Conservation (phyloP, 2,113 vertebrate species). For the Hemibagrus wyckioides region DNA sequence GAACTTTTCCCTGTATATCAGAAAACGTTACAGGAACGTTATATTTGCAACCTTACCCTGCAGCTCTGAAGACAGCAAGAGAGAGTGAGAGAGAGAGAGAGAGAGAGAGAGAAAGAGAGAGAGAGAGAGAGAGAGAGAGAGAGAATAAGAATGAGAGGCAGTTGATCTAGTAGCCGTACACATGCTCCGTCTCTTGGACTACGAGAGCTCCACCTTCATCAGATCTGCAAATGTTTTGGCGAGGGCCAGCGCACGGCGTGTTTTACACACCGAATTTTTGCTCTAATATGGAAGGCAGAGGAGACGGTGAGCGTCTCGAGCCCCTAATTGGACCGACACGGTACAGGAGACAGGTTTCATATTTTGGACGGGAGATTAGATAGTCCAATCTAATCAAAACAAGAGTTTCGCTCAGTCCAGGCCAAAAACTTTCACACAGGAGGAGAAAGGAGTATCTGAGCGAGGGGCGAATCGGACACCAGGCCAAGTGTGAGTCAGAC, state of each 20-base stretch:
- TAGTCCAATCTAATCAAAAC: conserved; percentile 30
- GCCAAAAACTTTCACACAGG: background rate
- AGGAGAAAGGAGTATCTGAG: background rate
- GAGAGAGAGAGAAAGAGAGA: too few species aligned
- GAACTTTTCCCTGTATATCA: background rate
- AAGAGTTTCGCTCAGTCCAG: background rate
- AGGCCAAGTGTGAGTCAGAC: background rate
- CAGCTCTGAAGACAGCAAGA: too few species aligned
- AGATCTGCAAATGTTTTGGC: conserved; percentile 41
- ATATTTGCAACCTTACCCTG: background rate
- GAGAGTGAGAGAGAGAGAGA: too few species aligned
- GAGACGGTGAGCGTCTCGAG: background rate
- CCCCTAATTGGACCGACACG: conserved; percentile 29
- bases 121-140: too few species aligned
- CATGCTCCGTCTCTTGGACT: background rate
- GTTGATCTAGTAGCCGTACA: conserved; percentile 38
- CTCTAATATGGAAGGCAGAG: conserved; percentile 40
- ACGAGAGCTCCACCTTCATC: conserved; percentile 39
- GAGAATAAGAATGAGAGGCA: background rate
- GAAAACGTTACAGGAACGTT: background rate
- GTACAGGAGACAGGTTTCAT: conserved; percentile 21
- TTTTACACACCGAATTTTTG: conserved; percentile 30
- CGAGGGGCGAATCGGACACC: background rate
- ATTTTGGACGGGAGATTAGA: conserved; percentile 34
- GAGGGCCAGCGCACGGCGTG: conserved; percentile 8